Conservation (phyloP, 2,888 invertebrate genomes). For the Exephanes ischioxanthus region DNA sequence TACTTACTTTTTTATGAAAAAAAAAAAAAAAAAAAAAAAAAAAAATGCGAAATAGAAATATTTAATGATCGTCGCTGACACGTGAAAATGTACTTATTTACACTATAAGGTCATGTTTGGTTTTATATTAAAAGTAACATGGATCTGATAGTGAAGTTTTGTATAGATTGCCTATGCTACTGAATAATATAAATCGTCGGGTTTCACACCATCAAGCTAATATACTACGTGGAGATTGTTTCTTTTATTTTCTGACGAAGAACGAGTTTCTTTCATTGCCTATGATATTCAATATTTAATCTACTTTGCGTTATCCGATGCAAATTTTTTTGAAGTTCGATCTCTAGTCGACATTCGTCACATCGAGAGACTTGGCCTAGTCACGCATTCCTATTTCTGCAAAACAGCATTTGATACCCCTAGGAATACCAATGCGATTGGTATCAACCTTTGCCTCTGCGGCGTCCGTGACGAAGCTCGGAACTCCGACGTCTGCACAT, state of each 20-base stretch:
- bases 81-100: constrained; percentile 66
- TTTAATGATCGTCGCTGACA: constrained; percentile 51
- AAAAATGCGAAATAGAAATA: constrained; percentile 17
- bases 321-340: background rate
- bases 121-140: constrained; percentile 70
- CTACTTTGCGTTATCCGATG: constrained; percentile 7
- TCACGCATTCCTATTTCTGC: background rate
- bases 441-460: background rate
- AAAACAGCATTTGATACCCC: background rate
- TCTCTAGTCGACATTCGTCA: constrained; percentile 22
- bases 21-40: constrained; percentile 22
- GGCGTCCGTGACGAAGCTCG: background rate
- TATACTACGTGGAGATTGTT: background rate
- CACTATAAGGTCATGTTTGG: constrained; percentile 67
- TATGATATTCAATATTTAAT: background rate
- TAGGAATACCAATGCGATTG: constrained; percentile 36
- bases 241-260: background rate
- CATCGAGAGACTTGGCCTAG: background rate
- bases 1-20: constrained; percentile 51
- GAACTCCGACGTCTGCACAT: background rate
- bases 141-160: constrained; percentile 67
- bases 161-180: constrained; percentile 67
- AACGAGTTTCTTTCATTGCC: background rate
- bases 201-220: constrained; percentile 61
- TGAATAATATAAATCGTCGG: constrained; percentile 62